Evolutionary conservation across 2,888 invertebrate species (phyloP), one percentile per base, ranked within the genome.

Genomic region (Drosophila colorata): DNA sequence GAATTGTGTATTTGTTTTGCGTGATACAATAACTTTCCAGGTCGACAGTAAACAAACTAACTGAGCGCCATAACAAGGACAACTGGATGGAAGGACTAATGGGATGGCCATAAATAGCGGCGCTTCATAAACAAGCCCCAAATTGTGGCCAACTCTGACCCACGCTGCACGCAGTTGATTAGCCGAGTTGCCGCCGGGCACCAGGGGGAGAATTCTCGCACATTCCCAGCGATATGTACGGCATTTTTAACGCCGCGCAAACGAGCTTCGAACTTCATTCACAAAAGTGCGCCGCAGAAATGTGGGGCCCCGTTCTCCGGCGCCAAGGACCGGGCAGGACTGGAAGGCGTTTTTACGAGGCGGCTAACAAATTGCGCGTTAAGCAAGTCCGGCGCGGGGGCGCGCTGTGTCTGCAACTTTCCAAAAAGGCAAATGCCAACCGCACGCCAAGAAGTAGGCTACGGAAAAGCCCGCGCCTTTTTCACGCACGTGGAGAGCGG

Each of bases 261-360:
- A 38, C 31, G 40, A 53, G 53, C 66, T 64, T 41, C 28, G 53
- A 68, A 70, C 73, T 83, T 87, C 86, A 83, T 87, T 87, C 88
- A 83, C 82, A 85, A 87, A 81, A 70, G 57, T 64, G 52, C 40
- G 53, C n/a, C 48, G 16, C 64, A 43, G 48, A 63, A 35, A 65
- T 51, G 43, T 23, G 11, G 18, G 40, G 6, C 14, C 46, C 31
- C 23, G 51, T 28, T 9, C 33, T 25, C 28, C 25, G 8, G 25
- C 25, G 25, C 20, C 20, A 20, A 20, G 20, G 13, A 33, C 28
- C 28, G 48, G 33, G 16, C 51, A 52, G 38, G 43, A 63, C 72
- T 79, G 76, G 67, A 71, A 76, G 74, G 74, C 37, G 47, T 63
- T 68, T 78, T 73, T 69, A 68, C 72, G 74, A 70, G 28, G 51